Conservation (phyloP, 2,113 vertebrate species). For the Oreochromis spilurus region DNA sequence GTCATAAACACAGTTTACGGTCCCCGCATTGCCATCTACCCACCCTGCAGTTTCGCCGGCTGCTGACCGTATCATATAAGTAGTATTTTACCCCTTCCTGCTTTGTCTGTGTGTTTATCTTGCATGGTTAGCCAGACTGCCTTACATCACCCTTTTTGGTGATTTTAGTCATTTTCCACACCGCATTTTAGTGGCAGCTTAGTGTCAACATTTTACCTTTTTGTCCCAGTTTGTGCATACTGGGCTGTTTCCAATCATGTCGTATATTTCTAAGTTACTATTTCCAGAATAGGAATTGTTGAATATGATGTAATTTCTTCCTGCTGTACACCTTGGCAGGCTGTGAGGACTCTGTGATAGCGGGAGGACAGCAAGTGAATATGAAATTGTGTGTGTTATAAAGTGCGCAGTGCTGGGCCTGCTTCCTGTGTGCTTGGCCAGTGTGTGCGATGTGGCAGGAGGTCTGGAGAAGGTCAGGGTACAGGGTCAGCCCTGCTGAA, state of each 20-base stretch:
- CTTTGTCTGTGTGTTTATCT: slow-evolving; percentile 42
- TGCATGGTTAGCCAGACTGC: neutral
- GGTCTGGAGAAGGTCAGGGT: slow-evolving; percentile 30
- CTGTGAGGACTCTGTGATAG: neutral
- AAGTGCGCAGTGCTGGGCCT: neutral
- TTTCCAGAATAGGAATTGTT: slow-evolving; percentile 20
- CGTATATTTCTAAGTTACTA: slow-evolving; percentile 8
- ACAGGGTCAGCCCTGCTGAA: slow-evolving; percentile 25
- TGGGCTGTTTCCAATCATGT: slow-evolving; percentile 20
- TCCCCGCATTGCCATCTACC: slow-evolving; percentile 19
- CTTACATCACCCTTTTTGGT: slow-evolving; percentile 41
- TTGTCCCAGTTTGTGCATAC: slow-evolving; percentile 46
- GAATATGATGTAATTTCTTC: slow-evolving; percentile 33
- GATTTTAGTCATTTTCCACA: slow-evolving; percentile 38
- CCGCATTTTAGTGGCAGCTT: slow-evolving; percentile 32
- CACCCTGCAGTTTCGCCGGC: slow-evolving; percentile 43
- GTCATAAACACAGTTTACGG: slow-evolving; percentile 24
- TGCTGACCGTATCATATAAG: slow-evolving; percentile 43
- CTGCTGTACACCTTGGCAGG: neutral
- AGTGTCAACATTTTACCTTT: slow-evolving; percentile 41
- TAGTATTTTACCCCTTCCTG: slow-evolving; percentile 26
- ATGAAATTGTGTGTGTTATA: neutral
- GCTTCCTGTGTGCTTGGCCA: slow-evolving; percentile 30
- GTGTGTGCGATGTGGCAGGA: slow-evolving; percentile 14
- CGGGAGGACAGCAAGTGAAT: neutral